These are phyloP conservation scores for Danio tinwini DNA, from an alignment of 2,797 vertebrate genomes.

Conservation along the genomic window DNA sequence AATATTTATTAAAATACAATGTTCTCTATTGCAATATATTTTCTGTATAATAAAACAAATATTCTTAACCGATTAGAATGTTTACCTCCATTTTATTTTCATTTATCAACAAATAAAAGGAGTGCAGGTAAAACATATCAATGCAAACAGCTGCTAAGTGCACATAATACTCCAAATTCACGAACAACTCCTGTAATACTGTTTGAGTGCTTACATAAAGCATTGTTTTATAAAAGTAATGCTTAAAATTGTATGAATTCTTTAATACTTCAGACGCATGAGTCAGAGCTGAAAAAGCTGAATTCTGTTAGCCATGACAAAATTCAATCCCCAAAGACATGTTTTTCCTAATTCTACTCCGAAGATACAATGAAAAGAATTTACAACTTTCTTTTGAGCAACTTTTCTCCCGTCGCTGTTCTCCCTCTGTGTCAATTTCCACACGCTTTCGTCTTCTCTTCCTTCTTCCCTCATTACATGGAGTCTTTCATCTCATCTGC, in stretches of 20 bases:
- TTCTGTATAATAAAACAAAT: too few relatives aligned
- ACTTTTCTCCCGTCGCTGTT: constrained; percentile 35
- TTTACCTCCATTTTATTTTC: too few relatives aligned
- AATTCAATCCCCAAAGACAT: background rate
- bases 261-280: background rate
- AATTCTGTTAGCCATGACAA: background rate
- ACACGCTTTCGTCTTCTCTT: constrained; percentile 49
- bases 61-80: too few relatives aligned
- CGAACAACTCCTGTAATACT: too few relatives aligned
- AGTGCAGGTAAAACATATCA: too few relatives aligned
- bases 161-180: too few relatives aligned
- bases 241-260: background rate
- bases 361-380: constrained; percentile 7
- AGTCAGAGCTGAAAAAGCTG: background rate
- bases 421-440: constrained; percentile 53
- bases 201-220: too few relatives aligned
- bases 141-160: too few relatives aligned
- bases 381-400: constrained; percentile 35
- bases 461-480: constrained; percentile 31
- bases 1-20: too few relatives aligned
- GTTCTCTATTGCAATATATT: too few relatives aligned
- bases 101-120: too few relatives aligned
- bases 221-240: constrained; percentile 3
- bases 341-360: constrained; percentile 28
- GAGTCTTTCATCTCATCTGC: constrained; percentile 52